These are phyloP conservation scores for Stenurella melanura DNA, from an alignment of 2,888 invertebrate species.

Conservation along the genomic window DNA sequence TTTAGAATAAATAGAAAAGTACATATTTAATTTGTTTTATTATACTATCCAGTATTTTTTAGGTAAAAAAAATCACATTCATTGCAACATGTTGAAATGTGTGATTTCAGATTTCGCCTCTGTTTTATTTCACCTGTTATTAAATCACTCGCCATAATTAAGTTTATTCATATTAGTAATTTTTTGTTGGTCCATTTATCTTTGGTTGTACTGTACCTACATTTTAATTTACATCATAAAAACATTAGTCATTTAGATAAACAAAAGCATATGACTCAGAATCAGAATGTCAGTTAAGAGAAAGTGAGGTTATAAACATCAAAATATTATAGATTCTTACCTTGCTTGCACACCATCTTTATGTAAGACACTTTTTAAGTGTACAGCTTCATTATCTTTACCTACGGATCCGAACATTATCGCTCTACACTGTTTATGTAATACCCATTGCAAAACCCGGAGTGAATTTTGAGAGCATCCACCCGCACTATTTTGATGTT, in stretches of 20 bases:
- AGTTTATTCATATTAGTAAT: too few species aligned
- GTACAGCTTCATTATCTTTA: conserved; percentile 72
- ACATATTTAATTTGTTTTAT: too few species aligned
- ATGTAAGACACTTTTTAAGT: conserved; percentile 70
- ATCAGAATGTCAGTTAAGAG: not conserved
- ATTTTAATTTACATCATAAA: not conserved
- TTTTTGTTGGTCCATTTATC: too few species aligned
- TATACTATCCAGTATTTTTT: too few species aligned
- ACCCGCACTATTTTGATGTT: conserved; percentile 67
- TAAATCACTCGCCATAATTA: too few species aligned
- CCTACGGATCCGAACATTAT: conserved; percentile 76
- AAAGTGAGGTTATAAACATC: not conserved
- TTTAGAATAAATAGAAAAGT: too few species aligned
- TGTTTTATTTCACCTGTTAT: too few species aligned
- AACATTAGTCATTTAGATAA: not conserved
- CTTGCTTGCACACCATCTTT: conserved; percentile 72
- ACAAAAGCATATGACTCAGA: too few species aligned
- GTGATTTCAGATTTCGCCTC: too few species aligned
- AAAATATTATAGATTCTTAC: conserved; percentile 53
- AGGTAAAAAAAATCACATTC: too few species aligned
- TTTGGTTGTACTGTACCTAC: too few species aligned
- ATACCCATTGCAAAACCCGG: conserved; percentile 73
- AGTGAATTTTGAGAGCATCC: conserved; percentile 75
- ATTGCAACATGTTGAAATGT: too few species aligned
- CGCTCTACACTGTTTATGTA: conserved; percentile 60